Base-by-base conservation (phyloP, 2,797 vertebrate genomes). In the Acropternis orthonyx region DNA sequence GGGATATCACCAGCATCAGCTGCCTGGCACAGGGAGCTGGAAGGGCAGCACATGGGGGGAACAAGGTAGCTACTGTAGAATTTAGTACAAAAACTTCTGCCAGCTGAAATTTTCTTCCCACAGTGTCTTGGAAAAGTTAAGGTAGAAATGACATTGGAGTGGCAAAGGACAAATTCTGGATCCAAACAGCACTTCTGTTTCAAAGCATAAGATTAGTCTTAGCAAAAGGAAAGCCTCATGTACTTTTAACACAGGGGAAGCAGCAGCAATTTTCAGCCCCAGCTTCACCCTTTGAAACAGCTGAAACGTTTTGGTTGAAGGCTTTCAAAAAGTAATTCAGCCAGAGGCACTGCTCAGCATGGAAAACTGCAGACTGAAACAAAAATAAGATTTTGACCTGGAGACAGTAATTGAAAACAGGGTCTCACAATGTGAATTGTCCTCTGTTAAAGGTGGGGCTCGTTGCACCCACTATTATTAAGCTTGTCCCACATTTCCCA, bases 371-470 rank as follows among this genome's bases (percentile, higher is more conserved):
- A 91, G 71, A 82, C 48, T 73, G 63, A 84, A 93, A 90, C 58
- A 82, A 74, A 67, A 92, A 71, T 44, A 51, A 73, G 58, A 75
- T 12, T 41, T 14, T 69, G 65, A 94, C 83, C 80, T 79, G 56
- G 92, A 92, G 63, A 56, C 63, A 88, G 55, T 93, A 93, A 90
- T 56, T 2, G 2, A 88, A 94, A 95, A 6, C 59, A 88, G 37
- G 14, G 55, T 81, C 83, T 81, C 81, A 82, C 88, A 90, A 93
- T 63, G 55, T 17, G 28, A 89, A 95, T 49, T 94, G 93, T 88
- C 83, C 78, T 71, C 59, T 67, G 63, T 63, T 82, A 69, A 88
- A 96, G 92, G 95, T 92, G 92, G 90, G 83, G 90, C 55, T 73
- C 1, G 0, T 27, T 92, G 85, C 79, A 91, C 62, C 34, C 89